Evolutionary conservation across 1,140 invertebrate genomes (phyloP), one percentile per base, ranked within the genome.

Genomic region (Listronotus oregonensis): DNA sequence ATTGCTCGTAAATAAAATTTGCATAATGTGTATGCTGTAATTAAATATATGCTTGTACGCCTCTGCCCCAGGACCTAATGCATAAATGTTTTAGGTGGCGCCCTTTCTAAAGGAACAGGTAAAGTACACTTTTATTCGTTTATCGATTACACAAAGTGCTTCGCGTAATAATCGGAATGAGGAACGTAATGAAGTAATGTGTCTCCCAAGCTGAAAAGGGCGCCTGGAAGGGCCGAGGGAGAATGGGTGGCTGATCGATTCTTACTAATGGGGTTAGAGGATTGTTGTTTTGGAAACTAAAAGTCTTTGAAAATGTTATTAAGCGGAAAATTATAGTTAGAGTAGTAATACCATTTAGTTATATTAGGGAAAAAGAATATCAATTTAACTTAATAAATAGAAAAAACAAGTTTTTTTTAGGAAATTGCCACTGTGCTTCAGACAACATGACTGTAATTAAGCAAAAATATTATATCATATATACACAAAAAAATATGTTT

Each of bases 101-200:
- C 40, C 11, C 14, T 11, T 42, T 14, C 11, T 14, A 42, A 12
- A 52, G 50, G 50, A 8, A 52, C 21, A 51, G 27, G 49, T 51
- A 51, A 31, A 51, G 49, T 15, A 31, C 49, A 52, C 50, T 52
- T 52, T 52, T 52, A 52, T 52, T 52, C 50, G 50, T 52, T 52
- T 52, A 52, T 52, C 50, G 50, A 52, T 52, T 52, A 52, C 31
- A 52, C 27, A 52, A 52, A 52, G 50, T 52, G 50, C 50, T 52
- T 34, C 21, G 50, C 31, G 50, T 52, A 52, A 52, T 52, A 52
- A 32, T 52, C 27, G 50, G 31, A 52, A 52, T 52, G 50, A 52
- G 50, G 50, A 52, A 52, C 50, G 50, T 32, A 52, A 52, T 52
- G 50, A 52, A 52, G 50, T 52, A 52, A 52, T 52, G 50, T 52